Evolutionary conservation across 1,140 invertebrate species (phyloP).

Genomic region (Solenopsis fugax): DNA sequence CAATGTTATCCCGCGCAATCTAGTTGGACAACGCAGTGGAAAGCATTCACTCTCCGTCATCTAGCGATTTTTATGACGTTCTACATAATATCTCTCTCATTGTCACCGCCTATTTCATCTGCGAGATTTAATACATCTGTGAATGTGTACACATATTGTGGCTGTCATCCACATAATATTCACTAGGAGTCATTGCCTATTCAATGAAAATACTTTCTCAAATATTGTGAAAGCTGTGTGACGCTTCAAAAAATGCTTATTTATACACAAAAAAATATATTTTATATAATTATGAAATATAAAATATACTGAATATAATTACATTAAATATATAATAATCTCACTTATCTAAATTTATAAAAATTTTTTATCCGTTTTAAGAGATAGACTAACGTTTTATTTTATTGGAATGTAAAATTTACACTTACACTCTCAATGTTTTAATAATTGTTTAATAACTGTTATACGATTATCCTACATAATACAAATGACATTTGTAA

Average conservation of each 20-base stretch:
- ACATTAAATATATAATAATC: too few species aligned
- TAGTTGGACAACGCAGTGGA: neutral
- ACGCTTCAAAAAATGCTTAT: neutral
- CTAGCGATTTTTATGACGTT: neutral
- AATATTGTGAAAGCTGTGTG: neutral
- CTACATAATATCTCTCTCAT: neutral
- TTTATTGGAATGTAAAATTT: neutral
- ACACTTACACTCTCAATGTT: neutral
- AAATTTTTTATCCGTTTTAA: neutral
- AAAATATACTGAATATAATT: neutral
- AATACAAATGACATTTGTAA: neutral
- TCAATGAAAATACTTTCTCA: neutral
- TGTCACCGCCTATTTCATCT: constrained; percentile 1
- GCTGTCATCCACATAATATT: neutral
- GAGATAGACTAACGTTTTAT: neutral
- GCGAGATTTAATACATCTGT: neutral
- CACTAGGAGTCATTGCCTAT: neutral
- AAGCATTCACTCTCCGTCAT: constrained; percentile 26
- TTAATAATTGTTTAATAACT: neutral
- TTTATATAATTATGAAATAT: neutral
- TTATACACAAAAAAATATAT: neutral
- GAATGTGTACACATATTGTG: neutral
- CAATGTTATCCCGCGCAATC: constrained; percentile 39
- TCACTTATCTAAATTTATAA: neutral
- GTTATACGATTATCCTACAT: neutral